Evolutionary conservation across 2,888 invertebrate genomes (phyloP).

Genomic region (Microplitis manilae): DNA sequence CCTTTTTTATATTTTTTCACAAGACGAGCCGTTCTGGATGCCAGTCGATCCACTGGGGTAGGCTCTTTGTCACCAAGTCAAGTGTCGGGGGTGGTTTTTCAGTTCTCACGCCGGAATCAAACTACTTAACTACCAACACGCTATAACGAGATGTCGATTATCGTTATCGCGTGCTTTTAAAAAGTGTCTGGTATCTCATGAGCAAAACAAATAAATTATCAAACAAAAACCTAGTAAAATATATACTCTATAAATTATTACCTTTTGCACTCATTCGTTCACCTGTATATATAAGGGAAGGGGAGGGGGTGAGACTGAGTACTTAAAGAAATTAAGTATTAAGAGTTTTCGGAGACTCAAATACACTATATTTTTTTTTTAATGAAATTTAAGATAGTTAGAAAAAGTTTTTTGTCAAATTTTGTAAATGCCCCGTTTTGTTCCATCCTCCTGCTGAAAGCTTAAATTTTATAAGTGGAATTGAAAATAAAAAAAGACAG

Average conservation of each 20-base stretch:
- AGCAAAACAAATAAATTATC: constrained; percentile 2
- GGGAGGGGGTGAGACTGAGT: no score
- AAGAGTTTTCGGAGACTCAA: no score
- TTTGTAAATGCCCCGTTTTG: no score
- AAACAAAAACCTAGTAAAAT: neutral
- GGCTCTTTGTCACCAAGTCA: constrained; percentile 38
- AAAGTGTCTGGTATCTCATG: constrained; percentile 17
- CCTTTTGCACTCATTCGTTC: neutral
- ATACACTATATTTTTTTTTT: no score
- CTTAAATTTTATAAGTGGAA: no score
- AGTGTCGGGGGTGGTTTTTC: constrained; percentile 49
- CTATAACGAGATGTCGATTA: constrained; percentile 19
- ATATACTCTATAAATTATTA: neutral
- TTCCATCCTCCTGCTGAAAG: no score
- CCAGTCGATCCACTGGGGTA: constrained; percentile 44
- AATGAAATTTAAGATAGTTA: no score
- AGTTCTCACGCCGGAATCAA: constrained; percentile 36
- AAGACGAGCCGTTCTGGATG: constrained; percentile 39
- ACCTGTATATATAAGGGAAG: neutral
- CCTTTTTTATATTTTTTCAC: constrained; percentile 19
- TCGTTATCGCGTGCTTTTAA: constrained; percentile 24
- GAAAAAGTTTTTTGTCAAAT: no score
- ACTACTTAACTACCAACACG: constrained; percentile 7
- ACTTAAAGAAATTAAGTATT: no score
- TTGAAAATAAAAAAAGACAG: no score